These are phyloP conservation scores for Microchirus variegatus DNA, from an alignment of 2,797 vertebrate species.

Conservation along the genomic window DNA sequence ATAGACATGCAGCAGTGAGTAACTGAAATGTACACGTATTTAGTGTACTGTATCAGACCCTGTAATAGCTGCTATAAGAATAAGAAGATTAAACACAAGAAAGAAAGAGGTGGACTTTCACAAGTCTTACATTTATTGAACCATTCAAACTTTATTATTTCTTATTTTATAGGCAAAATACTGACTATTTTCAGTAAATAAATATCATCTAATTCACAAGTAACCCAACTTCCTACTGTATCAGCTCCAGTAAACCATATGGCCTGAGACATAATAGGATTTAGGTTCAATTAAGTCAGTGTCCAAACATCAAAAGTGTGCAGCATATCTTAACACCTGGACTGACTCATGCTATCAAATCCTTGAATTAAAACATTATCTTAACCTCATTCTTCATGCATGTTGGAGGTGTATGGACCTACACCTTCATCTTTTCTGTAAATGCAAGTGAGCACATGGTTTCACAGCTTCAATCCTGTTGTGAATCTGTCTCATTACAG, in stretches of 20 bases:
- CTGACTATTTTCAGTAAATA: conserved; percentile 48
- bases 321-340: conserved; percentile 50
- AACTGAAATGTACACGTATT: too few relatives aligned
- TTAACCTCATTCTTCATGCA: not conserved
- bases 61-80: too few relatives aligned
- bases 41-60: too few relatives aligned
- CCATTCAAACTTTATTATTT: conserved; percentile 41
- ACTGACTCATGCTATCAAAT: conserved; percentile 33
- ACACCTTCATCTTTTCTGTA: conserved; percentile 3
- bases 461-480: conserved; percentile 34
- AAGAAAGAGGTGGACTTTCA: not conserved
- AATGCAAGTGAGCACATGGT: conserved; percentile 25
- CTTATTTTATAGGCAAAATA: conserved; percentile 43
- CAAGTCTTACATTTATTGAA: conserved; percentile 58
- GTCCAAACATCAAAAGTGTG: conserved; percentile 53
- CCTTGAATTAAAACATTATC: conserved; percentile 27
- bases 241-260: conserved; percentile 45
- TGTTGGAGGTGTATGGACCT: too few relatives aligned
- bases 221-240: conserved; percentile 33
- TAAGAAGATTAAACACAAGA: not conserved
- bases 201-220: conserved; percentile 56
- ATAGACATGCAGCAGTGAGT: not conserved
- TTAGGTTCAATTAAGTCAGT: conserved; percentile 45
- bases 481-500: conserved; percentile 14
- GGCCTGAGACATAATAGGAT: conserved; percentile 64